phyloP scores from a whole-genome alignment of 2,113 vertebrate genomes.

The Pheucticus melanocephalus region DNA sequence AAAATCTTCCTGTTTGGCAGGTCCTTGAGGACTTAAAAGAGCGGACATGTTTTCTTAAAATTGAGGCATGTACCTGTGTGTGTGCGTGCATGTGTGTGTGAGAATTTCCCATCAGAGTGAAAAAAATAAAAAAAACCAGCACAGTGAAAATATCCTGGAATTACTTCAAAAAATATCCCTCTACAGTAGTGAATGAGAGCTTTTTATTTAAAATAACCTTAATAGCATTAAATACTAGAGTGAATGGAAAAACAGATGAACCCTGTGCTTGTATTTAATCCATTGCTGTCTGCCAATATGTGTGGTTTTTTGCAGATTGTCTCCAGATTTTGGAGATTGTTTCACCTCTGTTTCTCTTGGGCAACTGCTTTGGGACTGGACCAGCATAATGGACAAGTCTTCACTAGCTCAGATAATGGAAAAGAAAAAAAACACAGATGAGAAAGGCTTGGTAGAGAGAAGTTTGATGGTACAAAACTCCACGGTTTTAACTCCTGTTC shows the following conservation, averaged over 20 bases:
- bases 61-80: accelerated
- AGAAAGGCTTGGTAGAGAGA: background rate
- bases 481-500: background rate
- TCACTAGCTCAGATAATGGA: background rate
- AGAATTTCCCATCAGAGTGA: background rate
- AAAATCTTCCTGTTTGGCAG: conserved; percentile 1
- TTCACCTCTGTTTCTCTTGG: background rate
- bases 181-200: background rate
- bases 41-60: background rate
- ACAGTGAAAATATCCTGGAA: background rate
- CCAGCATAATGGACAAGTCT: background rate
- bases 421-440: background rate
- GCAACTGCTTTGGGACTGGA: background rate
- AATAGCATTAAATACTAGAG: background rate
- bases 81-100: background rate
- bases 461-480: background rate
- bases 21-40: background rate
- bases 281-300: background rate
- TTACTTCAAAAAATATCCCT: background rate
- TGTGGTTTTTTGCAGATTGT: background rate
- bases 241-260: conserved; percentile 20
- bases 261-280: background rate
- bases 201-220: conserved; percentile 8
- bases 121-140: background rate
- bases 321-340: background rate